phyloP scores from a whole-genome alignment of 1,140 invertebrate species.

The Calephelis nemesis region DNA sequence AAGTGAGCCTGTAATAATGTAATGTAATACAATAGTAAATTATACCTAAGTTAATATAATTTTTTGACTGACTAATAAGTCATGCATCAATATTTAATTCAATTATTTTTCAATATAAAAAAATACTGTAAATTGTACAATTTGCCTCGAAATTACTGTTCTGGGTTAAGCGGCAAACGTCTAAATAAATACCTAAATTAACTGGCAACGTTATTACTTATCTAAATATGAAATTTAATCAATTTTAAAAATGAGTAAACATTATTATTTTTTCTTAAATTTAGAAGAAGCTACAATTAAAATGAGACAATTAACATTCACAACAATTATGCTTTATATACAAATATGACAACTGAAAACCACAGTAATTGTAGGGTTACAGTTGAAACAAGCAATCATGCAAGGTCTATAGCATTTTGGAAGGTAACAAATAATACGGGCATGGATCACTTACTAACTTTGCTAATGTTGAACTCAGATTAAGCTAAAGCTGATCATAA shows the following conservation, averaged over 20 bases:
- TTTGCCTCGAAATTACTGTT: too few relatives aligned
- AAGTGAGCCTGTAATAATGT: constrained; percentile 61
- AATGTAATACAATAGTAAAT: neutral
- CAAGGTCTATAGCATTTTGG: constrained; percentile 6
- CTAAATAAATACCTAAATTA: too few relatives aligned
- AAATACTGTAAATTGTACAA: too few relatives aligned
- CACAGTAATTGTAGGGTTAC: constrained; percentile 6
- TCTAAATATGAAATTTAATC: too few relatives aligned
- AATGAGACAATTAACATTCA: neutral
- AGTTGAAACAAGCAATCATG: constrained; percentile 5
- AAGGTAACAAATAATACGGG: neutral
- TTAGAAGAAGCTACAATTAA: neutral
- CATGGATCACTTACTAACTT: neutral
- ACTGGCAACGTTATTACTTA: too few relatives aligned
- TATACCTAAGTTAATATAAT: neutral
- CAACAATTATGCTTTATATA: neutral
- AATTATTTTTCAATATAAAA: too few relatives aligned
- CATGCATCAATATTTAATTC: neutral
- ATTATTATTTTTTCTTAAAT: too few relatives aligned
- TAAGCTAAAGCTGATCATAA: neutral
- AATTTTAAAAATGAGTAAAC: too few relatives aligned
- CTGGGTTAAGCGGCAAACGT: too few relatives aligned
- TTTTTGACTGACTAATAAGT: neutral
- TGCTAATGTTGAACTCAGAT: neutral
- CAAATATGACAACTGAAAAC: neutral